These are phyloP conservation scores for Cantharis rufa DNA, from an alignment of 2,888 invertebrate genomes.

Conservation along the genomic window DNA sequence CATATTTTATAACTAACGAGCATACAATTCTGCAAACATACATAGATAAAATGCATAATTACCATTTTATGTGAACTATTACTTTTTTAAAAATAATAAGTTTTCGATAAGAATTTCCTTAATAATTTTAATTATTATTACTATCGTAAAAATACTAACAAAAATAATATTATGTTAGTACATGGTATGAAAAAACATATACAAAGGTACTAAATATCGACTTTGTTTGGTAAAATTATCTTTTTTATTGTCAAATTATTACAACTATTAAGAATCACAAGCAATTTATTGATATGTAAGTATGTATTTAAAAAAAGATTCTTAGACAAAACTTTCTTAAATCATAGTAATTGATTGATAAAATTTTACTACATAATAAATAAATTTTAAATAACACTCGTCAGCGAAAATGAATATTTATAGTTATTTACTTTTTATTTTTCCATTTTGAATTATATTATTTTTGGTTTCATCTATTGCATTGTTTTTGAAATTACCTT, in stretches of 20 bases:
- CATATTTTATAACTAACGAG: not conserved
- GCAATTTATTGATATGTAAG: not conserved
- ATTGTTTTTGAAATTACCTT: slow-evolving; percentile 36
- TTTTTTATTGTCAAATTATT: not conserved
- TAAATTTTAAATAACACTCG: not conserved
- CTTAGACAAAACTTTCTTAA: not conserved
- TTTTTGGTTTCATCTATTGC: slow-evolving; percentile 15
- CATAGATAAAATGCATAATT: not conserved
- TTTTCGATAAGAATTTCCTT: not conserved
- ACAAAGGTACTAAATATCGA: not conserved
- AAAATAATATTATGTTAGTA: not conserved
- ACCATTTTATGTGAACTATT: not conserved
- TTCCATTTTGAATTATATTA: slow-evolving; percentile 30
- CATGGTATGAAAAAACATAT: not conserved
- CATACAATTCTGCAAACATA: not conserved
- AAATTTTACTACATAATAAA: not conserved
- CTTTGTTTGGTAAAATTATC: not conserved
- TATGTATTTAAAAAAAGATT: not conserved
- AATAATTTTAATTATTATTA: not conserved
- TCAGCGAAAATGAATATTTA: not conserved
- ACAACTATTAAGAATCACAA: not conserved
- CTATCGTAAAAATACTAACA: not conserved
- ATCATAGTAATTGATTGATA: not conserved
- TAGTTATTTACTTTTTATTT: slow-evolving; percentile 27
- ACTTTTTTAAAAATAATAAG: not conserved